phyloP scores from a whole-genome alignment of 2,113 vertebrate species.

The Neomonachus schauinslandi region DNA sequence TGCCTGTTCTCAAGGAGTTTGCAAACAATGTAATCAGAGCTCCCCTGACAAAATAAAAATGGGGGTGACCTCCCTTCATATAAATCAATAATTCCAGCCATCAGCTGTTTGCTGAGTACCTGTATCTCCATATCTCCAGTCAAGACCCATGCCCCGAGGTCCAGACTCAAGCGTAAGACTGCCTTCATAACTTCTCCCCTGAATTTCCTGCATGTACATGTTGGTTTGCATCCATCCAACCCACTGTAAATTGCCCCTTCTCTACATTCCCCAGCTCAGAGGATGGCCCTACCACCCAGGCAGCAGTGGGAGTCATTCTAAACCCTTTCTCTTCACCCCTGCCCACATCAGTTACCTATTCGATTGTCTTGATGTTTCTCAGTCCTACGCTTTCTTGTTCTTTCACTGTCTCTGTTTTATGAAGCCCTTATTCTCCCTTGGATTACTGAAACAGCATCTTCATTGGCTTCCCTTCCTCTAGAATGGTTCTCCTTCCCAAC shows the following conservation, averaged over 20 bases:
- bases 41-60: not conserved
- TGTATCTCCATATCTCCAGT: not conserved
- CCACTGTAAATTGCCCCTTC: too few species aligned
- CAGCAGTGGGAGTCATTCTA: not conserved
- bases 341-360: not conserved
- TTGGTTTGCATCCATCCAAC: not conserved
- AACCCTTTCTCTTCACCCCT: not conserved
- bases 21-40: not conserved
- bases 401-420: not conserved
- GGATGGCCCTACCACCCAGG: not conserved
- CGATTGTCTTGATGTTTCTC: not conserved
- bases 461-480: not conserved
- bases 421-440: not conserved
- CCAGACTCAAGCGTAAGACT: not conserved
- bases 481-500: not conserved
- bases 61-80: too few species aligned
- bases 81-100: not conserved
- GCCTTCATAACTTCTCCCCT: not conserved
- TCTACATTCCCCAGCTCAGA: not conserved
- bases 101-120: too few species aligned
- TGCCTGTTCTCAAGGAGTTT: not conserved
- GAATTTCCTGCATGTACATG: not conserved
- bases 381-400: not conserved
- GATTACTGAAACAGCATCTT: too few species aligned
- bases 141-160: not conserved